Base-by-base conservation (phyloP, 2,888 invertebrate genomes). In the Campoplex capitator region DNA sequence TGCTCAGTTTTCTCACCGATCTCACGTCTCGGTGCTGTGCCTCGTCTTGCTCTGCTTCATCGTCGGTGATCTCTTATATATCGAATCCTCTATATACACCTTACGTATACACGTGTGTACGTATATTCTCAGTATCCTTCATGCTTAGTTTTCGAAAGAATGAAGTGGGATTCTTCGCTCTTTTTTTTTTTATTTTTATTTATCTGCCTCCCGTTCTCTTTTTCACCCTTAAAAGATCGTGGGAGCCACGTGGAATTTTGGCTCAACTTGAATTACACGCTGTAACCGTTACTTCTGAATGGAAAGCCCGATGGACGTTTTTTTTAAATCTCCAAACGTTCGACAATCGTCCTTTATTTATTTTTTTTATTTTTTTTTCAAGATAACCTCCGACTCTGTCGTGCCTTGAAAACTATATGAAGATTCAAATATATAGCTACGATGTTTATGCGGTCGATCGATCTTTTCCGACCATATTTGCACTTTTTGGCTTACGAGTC, bases 1-100 rank as follows among this genome's bases (percentile, higher is more conserved):
- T 78, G 82, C 82, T 84, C 84, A 71, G 87, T 83, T 86, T 85
- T 88, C 84, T 83, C 87, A 83, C 83, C 85, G 87, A 83, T 88
- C 87, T 83, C 88, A 85, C 80, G 83, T 87, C 85, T 74, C 85
- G 81, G 70, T 77, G 84, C 78, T 74, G 80, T 71, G 76, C 68
- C 76, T 84, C 86, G 83, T 86, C 86, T 83, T 84, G 86, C 84
- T 84, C 80, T 70, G 84, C 82, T 82, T 84, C 85, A 58, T 77
- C 77, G 28, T 78, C 73, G 77, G 56, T 75, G 56, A 70, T 70
- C 84, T 79, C 77, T 82, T 75, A 84, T 48, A 58, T 82, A 76
- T 82, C 71, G 38, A 38, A 35, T 81, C 48, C 56, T 81, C 48
- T 56, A 70, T 54, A 62, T 28, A 51, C 65, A 67, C 48, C 42